Evolutionary conservation across 2,888 invertebrate genomes (phyloP), one percentile per base, ranked within the genome.

Genomic region (Thysanoteuthis rhombus): DNA sequence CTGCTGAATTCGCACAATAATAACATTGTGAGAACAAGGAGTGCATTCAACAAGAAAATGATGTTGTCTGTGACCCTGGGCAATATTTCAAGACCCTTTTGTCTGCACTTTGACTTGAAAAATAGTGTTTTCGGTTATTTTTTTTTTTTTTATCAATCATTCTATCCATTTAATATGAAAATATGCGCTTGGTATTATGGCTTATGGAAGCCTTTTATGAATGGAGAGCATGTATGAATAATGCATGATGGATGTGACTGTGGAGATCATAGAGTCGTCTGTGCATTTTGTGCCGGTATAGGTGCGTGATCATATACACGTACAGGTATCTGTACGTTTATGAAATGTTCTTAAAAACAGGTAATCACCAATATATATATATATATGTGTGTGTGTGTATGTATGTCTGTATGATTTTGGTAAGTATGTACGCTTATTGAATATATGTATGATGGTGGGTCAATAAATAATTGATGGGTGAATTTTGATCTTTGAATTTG

Each of bases 71-170:
- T n/a, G 36, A 12, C 75, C 36, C 12, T 75, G 75, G 75, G 75
- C 75, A 75, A 75, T 75, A 75, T 75, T 75, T 75, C 75, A 75
- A 75, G 75, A 75, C 75, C 75, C 75, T 75, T 75, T 75, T 75
- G n/a, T 75, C 36, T 75, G 12, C 75, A 75, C 8, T n/a, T 36
- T n/a, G 75, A 75, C n/a, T n/a, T 75, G 36, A n/a, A 75, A 12
- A 36, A 75, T 75, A 1, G n/a, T 75, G n/a, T 75, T 75, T 25
- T 52, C n/a, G 36, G 75, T n/a, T 75, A 52, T 52, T 75, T 75
- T n/a, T 75, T n/a, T n/a, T 75, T 25, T 52, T 75, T 75, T n/a
- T 75, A 12, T 75, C 12, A 75, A n/a, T 36, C 0, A n/a, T 16
- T n/a, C n/a, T 6, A 75, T 32, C 75, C 8, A 75, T n/a, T n/a